Percentiles rank a stretch among this genome's conserved stretches.
phyloP scores from a whole-genome alignment of 2,797 vertebrate genomes.

The Strix occidentalis region DNA sequence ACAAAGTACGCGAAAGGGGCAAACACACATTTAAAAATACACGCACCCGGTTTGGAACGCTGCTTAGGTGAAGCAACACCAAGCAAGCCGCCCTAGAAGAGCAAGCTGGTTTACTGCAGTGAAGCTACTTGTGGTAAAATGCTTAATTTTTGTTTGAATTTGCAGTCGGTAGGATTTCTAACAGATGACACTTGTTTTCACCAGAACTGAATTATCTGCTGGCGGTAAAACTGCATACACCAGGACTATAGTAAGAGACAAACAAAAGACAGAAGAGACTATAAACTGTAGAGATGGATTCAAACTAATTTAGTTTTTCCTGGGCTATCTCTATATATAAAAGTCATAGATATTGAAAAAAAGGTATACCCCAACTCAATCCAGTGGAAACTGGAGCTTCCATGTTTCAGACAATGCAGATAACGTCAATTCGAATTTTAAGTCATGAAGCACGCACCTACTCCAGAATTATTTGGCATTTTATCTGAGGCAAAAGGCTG shows the following conservation, averaged over 20 bases:
- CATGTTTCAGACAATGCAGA: background rate
- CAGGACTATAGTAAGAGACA: background rate
- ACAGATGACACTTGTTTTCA: background rate
- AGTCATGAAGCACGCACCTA: fast-evolving
- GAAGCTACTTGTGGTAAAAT: background rate
- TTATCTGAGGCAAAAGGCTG: background rate
- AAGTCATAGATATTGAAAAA: background rate
- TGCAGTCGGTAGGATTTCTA: background rate
- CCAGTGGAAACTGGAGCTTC: background rate
- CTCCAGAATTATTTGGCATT: background rate
- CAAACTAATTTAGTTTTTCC: background rate
- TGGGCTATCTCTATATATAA: background rate
- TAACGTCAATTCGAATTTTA: background rate
- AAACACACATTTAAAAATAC: background rate
- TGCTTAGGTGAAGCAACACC: background rate
- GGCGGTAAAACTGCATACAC: background rate
- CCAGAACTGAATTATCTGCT: background rate
- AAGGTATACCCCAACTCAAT: background rate
- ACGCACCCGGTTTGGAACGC: fast-evolving
- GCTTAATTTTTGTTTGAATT: background rate
- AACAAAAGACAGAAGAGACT: background rate
- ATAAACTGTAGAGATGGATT: background rate
- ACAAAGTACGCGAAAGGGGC: background rate
- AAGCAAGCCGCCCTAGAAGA: background rate
- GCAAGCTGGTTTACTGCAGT: background rate